phyloP scores from a whole-genome alignment of 1,140 invertebrate species.

The Drosophila subobscura region DNA sequence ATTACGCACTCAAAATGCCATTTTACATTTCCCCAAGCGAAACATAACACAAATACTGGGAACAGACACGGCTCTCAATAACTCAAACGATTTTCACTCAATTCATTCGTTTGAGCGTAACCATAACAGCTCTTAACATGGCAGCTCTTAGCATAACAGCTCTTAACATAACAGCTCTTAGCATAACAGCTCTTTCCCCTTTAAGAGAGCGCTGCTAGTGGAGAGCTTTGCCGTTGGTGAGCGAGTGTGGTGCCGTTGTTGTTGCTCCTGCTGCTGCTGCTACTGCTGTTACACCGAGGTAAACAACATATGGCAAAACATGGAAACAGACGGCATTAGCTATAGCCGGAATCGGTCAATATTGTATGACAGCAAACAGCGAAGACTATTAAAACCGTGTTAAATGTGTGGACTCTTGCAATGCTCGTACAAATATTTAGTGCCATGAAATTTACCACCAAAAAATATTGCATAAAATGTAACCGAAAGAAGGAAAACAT shows the following conservation, averaged over 20 bases:
- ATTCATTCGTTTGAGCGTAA: not conserved
- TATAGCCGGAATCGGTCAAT: slow-evolving; percentile 19
- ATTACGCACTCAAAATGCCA: no score
- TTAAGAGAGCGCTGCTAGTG: not conserved
- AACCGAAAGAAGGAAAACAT: not conserved
- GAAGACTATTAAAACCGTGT: slow-evolving; percentile 7
- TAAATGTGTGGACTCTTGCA: slow-evolving; percentile 12
- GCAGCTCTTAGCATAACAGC: slow-evolving; percentile 28
- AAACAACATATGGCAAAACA: slow-evolving; percentile 52
- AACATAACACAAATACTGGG: slow-evolving; percentile 47
- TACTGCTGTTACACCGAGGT: slow-evolving; percentile 9
- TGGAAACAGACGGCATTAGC: slow-evolving; percentile 40
- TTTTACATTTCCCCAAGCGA: no score
- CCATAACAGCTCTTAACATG: not conserved
- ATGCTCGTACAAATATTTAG: slow-evolving; percentile 25
- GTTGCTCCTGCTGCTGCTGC: slow-evolving; percentile 5
- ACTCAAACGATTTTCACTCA: slow-evolving; percentile 27
- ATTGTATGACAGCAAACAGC: slow-evolving; percentile 17
- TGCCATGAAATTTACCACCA: no score
- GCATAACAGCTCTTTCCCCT: slow-evolving; percentile 7
- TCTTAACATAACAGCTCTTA: not conserved
- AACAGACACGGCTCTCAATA: slow-evolving; percentile 14
- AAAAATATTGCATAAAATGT: not conserved
- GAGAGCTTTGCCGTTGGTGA: slow-evolving; percentile 29
- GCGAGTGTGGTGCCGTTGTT: slow-evolving; percentile 20